phyloP scores from a whole-genome alignment of 2,113 vertebrate species.

The Sigmodon hispidus region DNA sequence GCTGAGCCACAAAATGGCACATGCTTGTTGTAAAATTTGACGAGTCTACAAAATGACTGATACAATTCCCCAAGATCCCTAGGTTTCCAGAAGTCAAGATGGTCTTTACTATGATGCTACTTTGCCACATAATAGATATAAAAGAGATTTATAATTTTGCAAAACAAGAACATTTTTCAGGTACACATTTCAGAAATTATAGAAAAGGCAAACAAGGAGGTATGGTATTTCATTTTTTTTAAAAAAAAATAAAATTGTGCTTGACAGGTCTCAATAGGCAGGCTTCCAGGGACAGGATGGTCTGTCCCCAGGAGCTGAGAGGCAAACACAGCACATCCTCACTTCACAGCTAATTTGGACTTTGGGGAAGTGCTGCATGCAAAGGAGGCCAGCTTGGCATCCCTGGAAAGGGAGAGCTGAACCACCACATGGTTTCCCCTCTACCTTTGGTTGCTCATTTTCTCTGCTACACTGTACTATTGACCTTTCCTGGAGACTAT shows the following conservation, averaged over 20 bases:
- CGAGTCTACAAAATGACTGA: conserved; percentile 16
- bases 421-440: neutral
- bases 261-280: neutral
- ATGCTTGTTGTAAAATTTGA: conserved; percentile 47
- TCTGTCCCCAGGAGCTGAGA: neutral
- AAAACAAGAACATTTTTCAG: neutral
- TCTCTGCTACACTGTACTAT: neutral
- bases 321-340: neutral
- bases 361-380: neutral
- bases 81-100: neutral
- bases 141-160: conserved; percentile 6
- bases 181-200: neutral
- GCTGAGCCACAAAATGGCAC: conserved; percentile 47
- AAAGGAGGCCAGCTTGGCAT: neutral
- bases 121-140: conserved; percentile 10
- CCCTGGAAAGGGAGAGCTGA: neutral
- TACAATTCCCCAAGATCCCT: neutral
- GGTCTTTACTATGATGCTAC: neutral
- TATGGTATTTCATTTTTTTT: neutral
- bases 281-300: neutral
- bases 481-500: neutral
- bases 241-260: neutral
- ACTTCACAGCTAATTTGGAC: neutral
- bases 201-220: neutral
- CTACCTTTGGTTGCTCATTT: neutral